These are phyloP conservation scores for Spodoptera litura DNA, from an alignment of 1,140 invertebrate genomes.

Conservation along the genomic window DNA sequence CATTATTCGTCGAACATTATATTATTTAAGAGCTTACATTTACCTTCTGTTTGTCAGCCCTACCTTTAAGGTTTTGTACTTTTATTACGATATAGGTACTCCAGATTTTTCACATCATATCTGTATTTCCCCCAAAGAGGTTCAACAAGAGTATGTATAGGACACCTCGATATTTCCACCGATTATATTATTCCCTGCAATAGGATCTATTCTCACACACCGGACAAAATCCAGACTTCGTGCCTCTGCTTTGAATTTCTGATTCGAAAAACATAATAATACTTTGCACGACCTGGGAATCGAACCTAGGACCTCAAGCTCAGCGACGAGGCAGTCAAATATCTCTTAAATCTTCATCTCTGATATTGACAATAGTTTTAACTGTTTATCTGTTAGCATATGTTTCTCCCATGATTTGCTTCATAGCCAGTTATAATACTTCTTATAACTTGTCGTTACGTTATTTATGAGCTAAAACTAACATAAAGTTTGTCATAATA, in stretches of 20 bases:
- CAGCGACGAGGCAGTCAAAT: no score
- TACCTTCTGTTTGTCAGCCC: not conserved
- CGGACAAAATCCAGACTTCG: no score
- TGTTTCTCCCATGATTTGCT: constrained; percentile 35
- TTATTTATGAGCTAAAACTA: constrained; percentile 59
- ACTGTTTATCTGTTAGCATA: not conserved
- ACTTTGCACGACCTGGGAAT: no score
- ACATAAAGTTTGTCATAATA: constrained; percentile 73
- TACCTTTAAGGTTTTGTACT: constrained; percentile 24
- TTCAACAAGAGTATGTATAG: no score
- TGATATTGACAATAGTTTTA: not conserved
- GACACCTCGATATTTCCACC: no score
- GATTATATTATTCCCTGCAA: no score
- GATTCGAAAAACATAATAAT: no score
- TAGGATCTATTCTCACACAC: no score
- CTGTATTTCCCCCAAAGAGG: no score
- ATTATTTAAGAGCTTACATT: constrained; percentile 22
- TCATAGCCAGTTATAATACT: constrained; percentile 66
- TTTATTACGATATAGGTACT: constrained; percentile 10
- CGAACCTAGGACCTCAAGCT: no score
- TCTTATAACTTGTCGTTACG: constrained; percentile 52
- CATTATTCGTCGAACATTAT: constrained; percentile 30
- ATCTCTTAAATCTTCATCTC: not conserved
- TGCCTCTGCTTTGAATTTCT: no score
- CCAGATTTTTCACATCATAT: not conserved